Evolutionary conservation across 2,797 vertebrate species (phyloP).

Genomic region (Oryzias dopingdopingensis): DNA sequence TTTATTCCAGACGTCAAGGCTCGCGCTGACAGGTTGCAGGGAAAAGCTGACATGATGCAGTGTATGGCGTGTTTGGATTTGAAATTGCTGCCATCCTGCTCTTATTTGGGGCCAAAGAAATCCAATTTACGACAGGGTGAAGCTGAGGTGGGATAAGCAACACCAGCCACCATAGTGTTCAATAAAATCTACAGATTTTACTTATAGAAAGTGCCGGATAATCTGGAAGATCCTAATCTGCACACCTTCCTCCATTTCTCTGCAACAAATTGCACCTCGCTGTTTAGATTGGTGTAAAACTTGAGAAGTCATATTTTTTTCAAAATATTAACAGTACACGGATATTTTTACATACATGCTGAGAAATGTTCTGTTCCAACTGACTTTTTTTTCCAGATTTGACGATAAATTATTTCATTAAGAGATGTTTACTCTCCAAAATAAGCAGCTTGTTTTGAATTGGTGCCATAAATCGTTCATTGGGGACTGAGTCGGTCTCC

Average conservation of each 20-base stretch:
- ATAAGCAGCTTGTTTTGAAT: conserved; percentile 1
- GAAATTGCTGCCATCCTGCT: not conserved
- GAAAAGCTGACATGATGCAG: not conserved
- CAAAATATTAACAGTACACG: too few relatives aligned
- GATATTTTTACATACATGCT: too few relatives aligned
- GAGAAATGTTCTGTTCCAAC: too few relatives aligned
- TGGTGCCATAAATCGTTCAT: not conserved
- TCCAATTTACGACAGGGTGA: not conserved
- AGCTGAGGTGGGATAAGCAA: not conserved
- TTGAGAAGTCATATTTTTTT: too few relatives aligned
- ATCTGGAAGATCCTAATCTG: not conserved
- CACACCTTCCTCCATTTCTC: not conserved
- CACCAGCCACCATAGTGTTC: not conserved
- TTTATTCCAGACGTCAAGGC: too few relatives aligned
- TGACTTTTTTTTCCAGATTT: too few relatives aligned
- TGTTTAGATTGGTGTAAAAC: too few relatives aligned
- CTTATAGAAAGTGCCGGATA: conserved; percentile 1
- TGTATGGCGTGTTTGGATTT: conserved; percentile 3
- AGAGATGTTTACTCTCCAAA: not conserved
- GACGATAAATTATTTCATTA: not conserved
- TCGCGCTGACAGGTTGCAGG: not conserved
- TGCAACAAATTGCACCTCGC: too few relatives aligned
- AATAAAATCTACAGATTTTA: not conserved
- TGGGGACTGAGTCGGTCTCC: not conserved
- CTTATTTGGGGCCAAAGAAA: not conserved